Percentiles rank a stretch among this genome's conserved stretches.
phyloP scores from a whole-genome alignment of 2,797 vertebrate genomes.

The Triplophysa yarkandensis region DNA sequence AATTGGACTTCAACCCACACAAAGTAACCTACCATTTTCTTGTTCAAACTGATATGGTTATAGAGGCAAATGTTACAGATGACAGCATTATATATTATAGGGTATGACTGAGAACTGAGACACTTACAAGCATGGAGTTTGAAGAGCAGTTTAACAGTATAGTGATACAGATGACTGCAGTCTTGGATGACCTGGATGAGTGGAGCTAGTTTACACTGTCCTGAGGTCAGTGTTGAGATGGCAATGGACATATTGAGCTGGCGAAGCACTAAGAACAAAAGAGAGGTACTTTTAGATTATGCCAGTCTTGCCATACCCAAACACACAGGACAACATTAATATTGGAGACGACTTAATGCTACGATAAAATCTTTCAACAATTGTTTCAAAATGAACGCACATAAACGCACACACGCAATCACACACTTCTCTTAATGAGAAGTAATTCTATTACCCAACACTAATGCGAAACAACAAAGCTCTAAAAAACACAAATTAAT shows the following conservation, averaged over 20 bases:
- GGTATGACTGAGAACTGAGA: too few relatives aligned
- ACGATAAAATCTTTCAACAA: too few relatives aligned
- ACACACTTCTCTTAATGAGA: not conserved
- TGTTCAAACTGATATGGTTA: too few relatives aligned
- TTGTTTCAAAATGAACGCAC: not conserved
- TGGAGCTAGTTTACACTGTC: constrained; percentile 93
- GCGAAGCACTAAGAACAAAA: constrained; percentile 72
- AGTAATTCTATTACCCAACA: too few relatives aligned
- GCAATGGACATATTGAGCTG: constrained; percentile 96
- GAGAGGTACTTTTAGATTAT: not conserved
- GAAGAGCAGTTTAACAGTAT: constrained; percentile 93
- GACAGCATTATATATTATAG: not conserved
- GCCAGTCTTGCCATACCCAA: not conserved
- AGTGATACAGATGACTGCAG: constrained; percentile 97
- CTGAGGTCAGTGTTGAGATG: constrained; percentile 89
- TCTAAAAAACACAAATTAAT: not conserved
- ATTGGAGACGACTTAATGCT: too few relatives aligned
- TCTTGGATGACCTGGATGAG: constrained; percentile 98
- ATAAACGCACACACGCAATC: not conserved
- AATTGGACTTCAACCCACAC: too few relatives aligned
- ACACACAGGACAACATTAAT: not conserved
- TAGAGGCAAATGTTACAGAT: too few relatives aligned
- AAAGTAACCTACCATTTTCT: too few relatives aligned
- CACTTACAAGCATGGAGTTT: constrained; percentile 94
- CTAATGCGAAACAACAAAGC: too few relatives aligned